Evolutionary conservation across 1,140 invertebrate genomes (phyloP), one percentile per base, ranked within the genome.

Genomic region (Formica exsecta): DNA sequence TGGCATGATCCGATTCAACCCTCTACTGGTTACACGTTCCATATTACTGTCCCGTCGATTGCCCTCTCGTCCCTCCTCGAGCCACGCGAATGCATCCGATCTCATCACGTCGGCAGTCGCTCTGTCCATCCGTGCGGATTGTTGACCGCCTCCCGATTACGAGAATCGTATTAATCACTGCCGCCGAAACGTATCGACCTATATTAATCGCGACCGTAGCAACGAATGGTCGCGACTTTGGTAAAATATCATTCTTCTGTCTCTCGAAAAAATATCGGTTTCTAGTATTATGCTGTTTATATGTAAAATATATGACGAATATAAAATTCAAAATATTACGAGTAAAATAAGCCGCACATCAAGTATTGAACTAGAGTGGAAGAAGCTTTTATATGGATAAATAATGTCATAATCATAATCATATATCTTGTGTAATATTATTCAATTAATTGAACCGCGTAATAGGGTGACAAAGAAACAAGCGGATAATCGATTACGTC

Each of bases 121-220:
- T 87, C 64, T 79, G 87, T 89, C 84, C 86, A 87, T 92, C 86
- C 88, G 86, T 85, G 88, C 90, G 90, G 87, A 91, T 91, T 87
- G 90, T 86, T 92, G 91, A 88, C 87, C 89, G 87, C 86, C 92
- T 93, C 85, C 87, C 92, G 92, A 93, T 94, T 93, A 93, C 85
- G 91, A 87, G 90, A 93, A 94, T 94, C 92, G 92, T 91, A 94
- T 94, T 93, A 94, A 92, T 86, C 91, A 92, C 74, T 87, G 68
- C 71, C 86, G 70, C 74, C 86, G 76, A 76, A 90, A 90, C 83
- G 89, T 90, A 90, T 75, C 89, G 86, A 88, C 81, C 89, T 87
- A 90, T 86, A 90, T 90, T 89, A 86, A 80, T 83, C 79, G 68
- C n/a, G 79, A 74, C n/a, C 29, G 41, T 54, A 44, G 38, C 64